A percentile compares a stretch with the other conserved stretches of the same genome.
phyloP scores from a whole-genome alignment of 23 tunicate species.

The Styela clava region DNA sequence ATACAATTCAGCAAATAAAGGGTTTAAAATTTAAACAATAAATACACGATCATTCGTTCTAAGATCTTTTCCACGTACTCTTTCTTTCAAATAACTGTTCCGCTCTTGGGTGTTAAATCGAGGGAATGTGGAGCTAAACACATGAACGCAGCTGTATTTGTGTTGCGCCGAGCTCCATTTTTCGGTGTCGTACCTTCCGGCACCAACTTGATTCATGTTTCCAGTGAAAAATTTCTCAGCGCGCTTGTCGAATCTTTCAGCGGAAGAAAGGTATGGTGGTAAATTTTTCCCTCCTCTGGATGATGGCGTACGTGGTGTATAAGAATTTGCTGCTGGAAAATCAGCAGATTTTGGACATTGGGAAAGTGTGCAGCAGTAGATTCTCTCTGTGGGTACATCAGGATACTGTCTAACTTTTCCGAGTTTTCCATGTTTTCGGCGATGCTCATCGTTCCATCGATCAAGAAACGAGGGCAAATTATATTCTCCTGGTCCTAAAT shows the following conservation, averaged over 20 bases:
- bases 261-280: constrained; percentile 64
- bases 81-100: constrained; percentile 47
- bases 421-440: constrained; percentile 62
- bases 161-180: constrained; percentile 55
- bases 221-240: constrained; percentile 63
- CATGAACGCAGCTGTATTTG: constrained; percentile 64
- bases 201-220: constrained; percentile 80
- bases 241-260: constrained; percentile 65
- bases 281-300: constrained; percentile 22
- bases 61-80: constrained; percentile 51
- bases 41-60: constrained; percentile 37
- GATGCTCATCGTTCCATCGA: constrained; percentile 41
- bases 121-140: constrained; percentile 40
- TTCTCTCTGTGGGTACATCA: constrained; percentile 47
- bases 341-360: constrained; percentile 51
- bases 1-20: neutral
- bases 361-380: constrained; percentile 56
- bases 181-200: constrained; percentile 70
- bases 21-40: constrained; percentile 13
- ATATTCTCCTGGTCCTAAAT: constrained; percentile 91
- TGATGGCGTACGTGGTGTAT: constrained; percentile 19
- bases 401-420: constrained; percentile 65
- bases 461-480: constrained; percentile 44
- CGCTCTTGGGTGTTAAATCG: constrained; percentile 49
- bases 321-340: constrained; percentile 63